Evolutionary conservation across 2,888 invertebrate species (phyloP).

Genomic region (Iphiclides podalirius): DNA sequence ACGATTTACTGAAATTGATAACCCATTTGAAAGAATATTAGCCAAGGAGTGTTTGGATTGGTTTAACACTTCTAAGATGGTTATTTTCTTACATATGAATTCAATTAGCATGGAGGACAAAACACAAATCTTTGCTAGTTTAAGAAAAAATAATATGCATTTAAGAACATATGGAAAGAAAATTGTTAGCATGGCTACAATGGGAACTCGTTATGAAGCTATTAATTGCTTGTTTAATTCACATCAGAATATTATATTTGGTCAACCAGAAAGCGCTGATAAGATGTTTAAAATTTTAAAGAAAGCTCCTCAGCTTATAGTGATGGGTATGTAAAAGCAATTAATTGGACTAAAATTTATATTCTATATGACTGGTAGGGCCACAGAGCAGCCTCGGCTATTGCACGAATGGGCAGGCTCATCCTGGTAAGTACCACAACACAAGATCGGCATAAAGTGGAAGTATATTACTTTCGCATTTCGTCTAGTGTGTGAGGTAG

Average conservation of each 20-base stretch:
- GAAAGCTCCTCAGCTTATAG: constrained; percentile 84
- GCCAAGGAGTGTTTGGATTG: constrained; percentile 85
- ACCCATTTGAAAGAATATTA: constrained; percentile 86
- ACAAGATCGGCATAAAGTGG: no score
- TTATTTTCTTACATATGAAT: constrained; percentile 86
- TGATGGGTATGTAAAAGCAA: constrained; percentile 81
- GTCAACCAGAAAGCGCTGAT: constrained; percentile 81
- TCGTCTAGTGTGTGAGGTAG: no score
- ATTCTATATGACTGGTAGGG: no score
- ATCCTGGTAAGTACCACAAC: no score
- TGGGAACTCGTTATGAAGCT: constrained; percentile 84
- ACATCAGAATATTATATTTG: constrained; percentile 84
- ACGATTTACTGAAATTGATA: constrained; percentile 63
- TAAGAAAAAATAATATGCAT: constrained; percentile 85
- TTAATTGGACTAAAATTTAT: no score
- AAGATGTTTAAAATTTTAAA: constrained; percentile 83
- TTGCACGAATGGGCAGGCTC: no score
- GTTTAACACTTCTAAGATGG: constrained; percentile 85
- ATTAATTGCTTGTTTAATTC: constrained; percentile 83
- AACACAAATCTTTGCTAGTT: constrained; percentile 81
- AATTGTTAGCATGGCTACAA: constrained; percentile 83
- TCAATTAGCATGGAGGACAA: constrained; percentile 83
- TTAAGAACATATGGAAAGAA: constrained; percentile 83
- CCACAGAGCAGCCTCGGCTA: no score
- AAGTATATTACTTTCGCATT: no score